Evolutionary conservation across 2,797 vertebrate genomes (phyloP), one percentile per base, ranked within the genome.

Genomic region (Saxicola maurus): DNA sequence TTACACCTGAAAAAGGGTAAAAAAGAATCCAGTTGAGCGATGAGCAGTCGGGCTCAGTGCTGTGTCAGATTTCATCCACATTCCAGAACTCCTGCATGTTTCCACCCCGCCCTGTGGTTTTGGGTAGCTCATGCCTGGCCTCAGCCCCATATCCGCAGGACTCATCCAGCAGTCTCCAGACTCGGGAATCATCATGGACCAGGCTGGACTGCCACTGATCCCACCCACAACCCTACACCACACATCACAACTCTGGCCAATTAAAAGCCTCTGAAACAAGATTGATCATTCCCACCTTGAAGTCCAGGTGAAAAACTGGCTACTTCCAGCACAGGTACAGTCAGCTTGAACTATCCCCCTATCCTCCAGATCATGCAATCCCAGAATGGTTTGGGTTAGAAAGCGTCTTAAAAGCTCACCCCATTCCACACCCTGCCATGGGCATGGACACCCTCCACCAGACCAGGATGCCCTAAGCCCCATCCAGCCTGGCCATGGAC

Each of bases 141-240:
- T 99, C 99, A 99, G 99, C 98, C 98, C 99, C 99, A 99, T 99
- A 99, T 99, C 99, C 99, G 98, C 98, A 97, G 97, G 97, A 90
- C 96, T 99, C 99, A 99, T 99, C 98, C 99, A 98, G 23, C 97
- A 96, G 98, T 98, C 98, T 96, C 93, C 94, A 93, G 89, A 78
- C 13, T 91, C 57, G 51, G 46, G 93, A 69, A 72, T 99, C 99
- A 99, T 99, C 99, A 98, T 42, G 0, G 98, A 98, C 98, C 98
- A 98, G 96, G 64, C 82, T 82, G 31, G 4, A 7, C 57, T 2
- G 4, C 4, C 2, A 28, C 24, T 6, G 9, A 38, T 2, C 42
- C 31, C 51, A 19, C 17, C 0, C 5, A 14, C 16, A 1, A 1
- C 25, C 8, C 27, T 23, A 8, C 60, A 49, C 15, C 23, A 52